Conservation (phyloP, 2,797 vertebrate genomes). For the Nannoperca obscura region DNA sequence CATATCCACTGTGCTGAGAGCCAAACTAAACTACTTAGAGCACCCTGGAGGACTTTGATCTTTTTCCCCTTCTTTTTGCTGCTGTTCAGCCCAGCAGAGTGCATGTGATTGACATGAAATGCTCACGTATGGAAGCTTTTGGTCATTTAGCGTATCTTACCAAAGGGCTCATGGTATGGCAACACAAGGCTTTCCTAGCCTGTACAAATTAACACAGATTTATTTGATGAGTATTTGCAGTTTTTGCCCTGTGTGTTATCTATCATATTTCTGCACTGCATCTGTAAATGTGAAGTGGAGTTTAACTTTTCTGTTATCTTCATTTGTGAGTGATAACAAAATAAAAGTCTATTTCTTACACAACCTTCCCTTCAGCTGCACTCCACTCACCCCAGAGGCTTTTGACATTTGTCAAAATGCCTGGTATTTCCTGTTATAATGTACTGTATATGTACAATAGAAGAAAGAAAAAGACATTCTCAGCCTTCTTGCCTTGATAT, state of each 20-base stretch:
- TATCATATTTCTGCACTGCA: background rate
- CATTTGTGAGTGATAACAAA: background rate
- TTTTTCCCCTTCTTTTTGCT: background rate
- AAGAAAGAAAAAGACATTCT: conserved; percentile 13
- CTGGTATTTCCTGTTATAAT: conserved; percentile 59
- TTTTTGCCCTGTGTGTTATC: background rate
- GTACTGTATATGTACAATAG: conserved; percentile 7
- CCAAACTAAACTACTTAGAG: background rate
- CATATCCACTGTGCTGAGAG: background rate
- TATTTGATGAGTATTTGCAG: background rate
- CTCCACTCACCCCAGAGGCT: conserved; percentile 14
- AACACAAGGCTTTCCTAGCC: background rate
- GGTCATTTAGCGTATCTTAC: background rate
- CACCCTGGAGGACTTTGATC: background rate
- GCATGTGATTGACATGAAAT: conserved; percentile 2
- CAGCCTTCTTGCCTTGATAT: background rate
- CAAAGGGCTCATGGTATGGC: background rate
- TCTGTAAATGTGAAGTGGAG: background rate
- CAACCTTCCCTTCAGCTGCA: background rate
- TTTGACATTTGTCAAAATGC: conserved; percentile 34
- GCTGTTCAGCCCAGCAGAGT: background rate
- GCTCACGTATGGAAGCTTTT: background rate
- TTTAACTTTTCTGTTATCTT: background rate
- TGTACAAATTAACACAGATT: background rate
- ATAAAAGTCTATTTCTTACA: conserved; percentile 2